phyloP scores from a whole-genome alignment of 1,140 invertebrate genomes.

The Phocides pigmalion region DNA sequence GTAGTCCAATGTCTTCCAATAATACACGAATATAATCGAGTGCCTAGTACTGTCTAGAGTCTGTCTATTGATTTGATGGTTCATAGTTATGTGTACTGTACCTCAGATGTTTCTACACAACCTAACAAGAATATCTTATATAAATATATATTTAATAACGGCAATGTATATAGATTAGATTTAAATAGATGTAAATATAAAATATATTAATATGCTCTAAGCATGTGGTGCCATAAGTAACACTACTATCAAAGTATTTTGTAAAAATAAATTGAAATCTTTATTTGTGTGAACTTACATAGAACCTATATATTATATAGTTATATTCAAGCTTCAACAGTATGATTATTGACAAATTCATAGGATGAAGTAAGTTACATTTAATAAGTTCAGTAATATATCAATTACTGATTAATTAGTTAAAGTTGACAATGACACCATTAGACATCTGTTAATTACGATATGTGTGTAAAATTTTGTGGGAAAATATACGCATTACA shows the following conservation, averaged over 20 bases:
- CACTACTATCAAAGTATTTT: conserved; percentile 71
- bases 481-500: conserved; percentile 79
- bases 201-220: conserved; percentile 66
- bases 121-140: conserved; percentile 8
- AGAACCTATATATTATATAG: conserved; percentile 21
- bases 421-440: conserved; percentile 30
- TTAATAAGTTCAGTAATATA: conserved; percentile 12
- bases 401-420: conserved; percentile 22
- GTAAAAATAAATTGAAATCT: conserved; percentile 49
- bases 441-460: conserved; percentile 5
- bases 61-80: too few species aligned
- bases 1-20: conserved; percentile 73
- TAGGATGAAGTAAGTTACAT: conserved; percentile 17
- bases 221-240: conserved; percentile 81
- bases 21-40: conserved; percentile 27
- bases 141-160: conserved; percentile 10
- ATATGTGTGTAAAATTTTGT: conserved; percentile 62
- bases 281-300: conserved; percentile 25
- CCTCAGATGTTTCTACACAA: neutral
- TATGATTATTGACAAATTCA: conserved; percentile 17
- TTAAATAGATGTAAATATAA: conserved; percentile 59
- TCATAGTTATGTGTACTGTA: too few species aligned
- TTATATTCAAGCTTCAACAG: conserved; percentile 15
- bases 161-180: conserved; percentile 38
- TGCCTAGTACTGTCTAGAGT: neutral